Evolutionary conservation across 2,113 vertebrate genomes (phyloP).

Genomic region (Alosa alosa): DNA sequence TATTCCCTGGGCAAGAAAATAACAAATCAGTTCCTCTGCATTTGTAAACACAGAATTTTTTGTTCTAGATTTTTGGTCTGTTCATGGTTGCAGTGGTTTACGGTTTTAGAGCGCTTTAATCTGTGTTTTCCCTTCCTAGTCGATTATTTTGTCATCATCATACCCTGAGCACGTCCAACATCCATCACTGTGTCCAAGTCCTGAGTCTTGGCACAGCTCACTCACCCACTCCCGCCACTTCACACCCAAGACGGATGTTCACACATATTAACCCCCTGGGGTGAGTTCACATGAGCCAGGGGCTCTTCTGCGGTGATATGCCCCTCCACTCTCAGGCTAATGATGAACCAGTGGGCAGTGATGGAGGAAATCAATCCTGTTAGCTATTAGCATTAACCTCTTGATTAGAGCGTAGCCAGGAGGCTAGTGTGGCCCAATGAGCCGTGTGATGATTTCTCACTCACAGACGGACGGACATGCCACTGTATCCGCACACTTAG

Average conservation of each 20-base stretch:
- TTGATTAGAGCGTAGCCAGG: background rate
- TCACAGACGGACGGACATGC: background rate
- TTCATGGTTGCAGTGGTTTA: background rate
- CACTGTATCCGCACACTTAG: background rate
- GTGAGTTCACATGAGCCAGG: background rate
- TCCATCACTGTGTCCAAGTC: background rate
- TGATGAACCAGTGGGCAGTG: slow-evolving; percentile 12
- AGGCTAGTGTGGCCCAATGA: background rate
- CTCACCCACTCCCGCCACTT: background rate
- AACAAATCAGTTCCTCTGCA: no score
- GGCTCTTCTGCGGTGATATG: background rate
- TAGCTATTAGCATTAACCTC: slow-evolving; percentile 26
- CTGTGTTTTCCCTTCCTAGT: background rate
- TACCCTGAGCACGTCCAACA: no score
- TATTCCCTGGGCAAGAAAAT: no score
- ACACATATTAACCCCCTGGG: background rate
- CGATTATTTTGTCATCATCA: no score
- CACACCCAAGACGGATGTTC: background rate
- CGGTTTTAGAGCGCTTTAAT: background rate
- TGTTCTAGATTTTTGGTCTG: background rate
- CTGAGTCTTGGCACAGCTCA: background rate
- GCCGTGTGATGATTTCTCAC: background rate
- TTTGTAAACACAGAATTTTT: no score
- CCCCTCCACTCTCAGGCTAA: slow-evolving; percentile 15
- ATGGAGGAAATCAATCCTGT: slow-evolving; percentile 8